Evolutionary conservation across 2,113 vertebrate genomes (phyloP), one percentile per base, ranked within the genome.

Genomic region (Sardina pilchardus): DNA sequence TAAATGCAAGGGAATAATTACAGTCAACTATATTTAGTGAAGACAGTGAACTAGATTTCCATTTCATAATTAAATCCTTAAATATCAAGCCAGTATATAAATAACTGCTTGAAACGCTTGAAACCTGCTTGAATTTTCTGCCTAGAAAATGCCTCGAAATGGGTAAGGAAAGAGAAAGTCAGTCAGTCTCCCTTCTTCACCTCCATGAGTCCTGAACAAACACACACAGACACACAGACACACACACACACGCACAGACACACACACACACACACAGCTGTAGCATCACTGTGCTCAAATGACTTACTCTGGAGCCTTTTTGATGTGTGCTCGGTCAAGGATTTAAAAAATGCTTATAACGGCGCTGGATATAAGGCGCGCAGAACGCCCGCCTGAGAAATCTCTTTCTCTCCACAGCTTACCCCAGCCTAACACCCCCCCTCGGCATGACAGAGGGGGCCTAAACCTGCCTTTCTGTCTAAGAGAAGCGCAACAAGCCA

Each of bases 161-260:
- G 43, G 1, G 56, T 30, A 34, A 21, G 42, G 36, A 30, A 48
- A 56, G 47, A 75, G 67, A 34, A 34, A 36, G 71, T 80, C 43
- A n/a, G 45, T 78, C n/a, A 53, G 75, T 67, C 71, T 78, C 30
- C 71, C 71, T 78, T 14, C 71, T 36, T 78, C 30, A 78, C 26
- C 30, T 34, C 36, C 50, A 67, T n/a, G 9, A 26, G 43, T n/a
- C 21, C 39, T 4, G 9, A 19, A 45, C 39, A 19, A 43, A 75
- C 83, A 75, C 42, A 75, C 53, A 81, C 80, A 42, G 63, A 81
- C 30, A 16, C 34, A 6, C 26, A 19, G 26, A 48, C 83, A 78
- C 59, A 48, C 80, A 47, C 84, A 81, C 48, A 59, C n/a, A 71
- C 81, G 45, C 43, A 81, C 80, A 84, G 43, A 86, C 82, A 85